Conservation (phyloP, 2,113 vertebrate species). For the Scomber japonicus region DNA sequence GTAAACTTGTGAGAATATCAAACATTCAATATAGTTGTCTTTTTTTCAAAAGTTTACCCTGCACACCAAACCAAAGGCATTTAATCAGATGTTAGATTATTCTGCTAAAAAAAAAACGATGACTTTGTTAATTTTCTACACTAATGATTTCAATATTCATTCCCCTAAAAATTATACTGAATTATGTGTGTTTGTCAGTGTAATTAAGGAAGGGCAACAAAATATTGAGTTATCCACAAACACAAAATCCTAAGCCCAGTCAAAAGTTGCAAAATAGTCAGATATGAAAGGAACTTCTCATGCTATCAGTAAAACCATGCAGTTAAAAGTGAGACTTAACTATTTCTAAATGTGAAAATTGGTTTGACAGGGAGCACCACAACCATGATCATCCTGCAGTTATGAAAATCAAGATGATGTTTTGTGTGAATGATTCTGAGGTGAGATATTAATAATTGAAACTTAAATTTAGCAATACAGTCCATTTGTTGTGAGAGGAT, state of each 20-base stretch:
- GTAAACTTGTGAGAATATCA: neutral
- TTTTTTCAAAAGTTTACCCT: neutral
- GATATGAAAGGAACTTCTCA: too few species aligned
- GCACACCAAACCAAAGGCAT: neutral
- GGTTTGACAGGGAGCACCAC: neutral
- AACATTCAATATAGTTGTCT: neutral
- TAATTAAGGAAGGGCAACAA: too few species aligned
- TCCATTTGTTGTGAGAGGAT: neutral
- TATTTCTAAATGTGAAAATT: neutral
- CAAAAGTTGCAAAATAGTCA: too few species aligned
- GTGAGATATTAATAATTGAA: neutral
- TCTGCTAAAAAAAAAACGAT: too few species aligned
- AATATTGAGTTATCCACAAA: too few species aligned
- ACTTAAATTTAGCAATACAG: neutral
- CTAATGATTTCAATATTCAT: neutral
- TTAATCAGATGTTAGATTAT: neutral
- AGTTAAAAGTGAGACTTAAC: neutral
- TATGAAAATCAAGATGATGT: neutral
- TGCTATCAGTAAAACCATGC: too few species aligned
- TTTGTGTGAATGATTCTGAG: neutral
- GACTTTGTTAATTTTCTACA: neutral
- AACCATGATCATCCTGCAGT: neutral
- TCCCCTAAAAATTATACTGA: too few species aligned
- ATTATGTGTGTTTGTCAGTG: too few species aligned
- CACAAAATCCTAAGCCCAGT: too few species aligned